Percentiles rank a stretch among this genome's conserved stretches.
phyloP scores from a whole-genome alignment of 1,140 invertebrate species.

The Cephus cinctus region DNA sequence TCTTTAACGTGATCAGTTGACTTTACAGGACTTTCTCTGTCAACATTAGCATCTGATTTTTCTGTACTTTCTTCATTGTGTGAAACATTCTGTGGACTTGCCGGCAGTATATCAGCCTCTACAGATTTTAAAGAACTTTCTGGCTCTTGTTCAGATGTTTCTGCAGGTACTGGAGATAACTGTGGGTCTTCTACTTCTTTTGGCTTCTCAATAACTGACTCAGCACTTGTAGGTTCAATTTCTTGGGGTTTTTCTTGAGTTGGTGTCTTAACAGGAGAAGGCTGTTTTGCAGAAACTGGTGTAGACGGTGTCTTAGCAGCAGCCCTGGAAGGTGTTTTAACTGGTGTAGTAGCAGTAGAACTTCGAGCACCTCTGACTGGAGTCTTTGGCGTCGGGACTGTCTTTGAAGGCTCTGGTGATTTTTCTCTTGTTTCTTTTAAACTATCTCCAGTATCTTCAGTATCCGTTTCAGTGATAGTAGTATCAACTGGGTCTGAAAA shows the following conservation, averaged over 20 bases:
- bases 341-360: conserved; percentile 23
- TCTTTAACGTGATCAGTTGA: conserved; percentile 2
- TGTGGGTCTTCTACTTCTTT: background rate
- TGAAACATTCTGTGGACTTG: background rate
- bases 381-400: conserved; percentile 26
- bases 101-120: conserved; percentile 29
- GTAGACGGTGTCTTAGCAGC: conserved; percentile 7
- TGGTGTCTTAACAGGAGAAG: background rate
- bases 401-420: conserved; percentile 30
- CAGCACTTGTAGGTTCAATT: background rate
- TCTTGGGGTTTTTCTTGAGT: background rate
- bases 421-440: conserved; percentile 7
- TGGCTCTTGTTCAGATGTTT: background rate
- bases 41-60: conserved; percentile 1
- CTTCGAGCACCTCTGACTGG: conserved; percentile 42
- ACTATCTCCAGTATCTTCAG: conserved; percentile 21
- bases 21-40: conserved; percentile 9
- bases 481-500: too few species aligned
- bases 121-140: conserved; percentile 12
- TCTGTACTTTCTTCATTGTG: conserved; percentile 22
- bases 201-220: background rate
- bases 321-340: conserved; percentile 15
- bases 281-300: conserved; percentile 28
- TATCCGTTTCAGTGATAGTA: conserved; percentile 20
- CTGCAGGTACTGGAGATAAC: background rate